Conservation (phyloP, 2,797 vertebrate species). For the Crocidura indochinensis region DNA sequence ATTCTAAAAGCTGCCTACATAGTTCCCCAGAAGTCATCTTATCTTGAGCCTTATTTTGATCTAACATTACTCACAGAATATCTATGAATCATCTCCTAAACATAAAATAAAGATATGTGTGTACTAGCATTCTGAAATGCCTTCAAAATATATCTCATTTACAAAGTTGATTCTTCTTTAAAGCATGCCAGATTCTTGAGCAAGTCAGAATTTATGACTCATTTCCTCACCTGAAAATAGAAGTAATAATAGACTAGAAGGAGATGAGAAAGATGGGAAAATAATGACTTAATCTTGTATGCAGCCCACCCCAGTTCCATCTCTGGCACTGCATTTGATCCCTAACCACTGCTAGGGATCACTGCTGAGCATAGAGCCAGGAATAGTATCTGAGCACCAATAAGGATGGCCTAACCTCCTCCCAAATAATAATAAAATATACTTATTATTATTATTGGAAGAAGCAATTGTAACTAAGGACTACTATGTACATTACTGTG, state of each 20-base stretch:
- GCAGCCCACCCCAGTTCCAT: no score
- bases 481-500: background rate
- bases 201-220: slow-evolving; percentile 39
- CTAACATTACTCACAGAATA: background rate
- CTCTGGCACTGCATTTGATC: no score
- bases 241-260: no score
- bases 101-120: background rate
- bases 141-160: slow-evolving; percentile 19
- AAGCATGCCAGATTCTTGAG: background rate
- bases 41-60: background rate
- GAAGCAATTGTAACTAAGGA: background rate
- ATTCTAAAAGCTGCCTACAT: background rate
- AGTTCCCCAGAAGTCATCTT: background rate
- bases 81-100: background rate
- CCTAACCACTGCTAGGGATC: no score
- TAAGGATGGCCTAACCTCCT: no score
- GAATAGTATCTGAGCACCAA: no score
- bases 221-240: slow-evolving; percentile 7
- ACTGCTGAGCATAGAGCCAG: no score
- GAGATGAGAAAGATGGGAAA: background rate
- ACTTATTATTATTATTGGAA: slow-evolving; percentile 36
- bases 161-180: slow-evolving; percentile 24
- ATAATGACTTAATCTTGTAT: no score
- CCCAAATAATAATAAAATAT: background rate
- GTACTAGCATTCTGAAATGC: slow-evolving; percentile 47